Conservation (phyloP, 2,888 invertebrate species). For the Leptinotarsa haldemani region DNA sequence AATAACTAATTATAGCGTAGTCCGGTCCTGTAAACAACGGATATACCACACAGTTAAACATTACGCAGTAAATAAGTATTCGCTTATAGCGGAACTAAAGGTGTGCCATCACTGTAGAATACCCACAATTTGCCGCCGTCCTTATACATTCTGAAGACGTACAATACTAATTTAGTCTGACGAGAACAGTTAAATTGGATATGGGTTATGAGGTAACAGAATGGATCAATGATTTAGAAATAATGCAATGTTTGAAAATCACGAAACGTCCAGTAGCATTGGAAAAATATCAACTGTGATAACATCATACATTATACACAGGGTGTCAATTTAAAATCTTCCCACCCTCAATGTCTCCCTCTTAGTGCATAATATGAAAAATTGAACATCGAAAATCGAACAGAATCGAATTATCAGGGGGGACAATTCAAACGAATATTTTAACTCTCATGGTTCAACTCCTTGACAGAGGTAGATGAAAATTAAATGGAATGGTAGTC, state of each 20-base stretch:
- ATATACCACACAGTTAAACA: background rate
- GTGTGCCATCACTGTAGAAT: conserved; percentile 1
- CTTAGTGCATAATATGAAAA: too few relatives aligned
- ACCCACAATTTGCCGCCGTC: background rate
- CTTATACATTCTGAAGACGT: background rate
- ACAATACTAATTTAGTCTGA: conserved; percentile 12
- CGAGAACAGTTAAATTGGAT: conserved; percentile 6
- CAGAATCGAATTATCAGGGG: too few relatives aligned
- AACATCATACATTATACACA: too few relatives aligned
- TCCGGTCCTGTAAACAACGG: background rate
- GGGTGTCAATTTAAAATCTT: too few relatives aligned
- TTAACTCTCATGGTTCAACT: too few relatives aligned
- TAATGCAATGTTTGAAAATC: too few relatives aligned
- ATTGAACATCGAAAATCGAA: too few relatives aligned
- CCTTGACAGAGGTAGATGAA: too few relatives aligned
- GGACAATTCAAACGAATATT: too few relatives aligned
- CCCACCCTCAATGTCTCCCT: too few relatives aligned
- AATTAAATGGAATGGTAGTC: too few relatives aligned
- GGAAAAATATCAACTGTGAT: background rate
- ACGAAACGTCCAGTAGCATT: background rate
- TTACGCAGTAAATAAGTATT: background rate
- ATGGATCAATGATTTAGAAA: background rate
- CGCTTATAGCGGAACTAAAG: conserved; percentile 7
- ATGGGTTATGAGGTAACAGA: conserved; percentile 11
- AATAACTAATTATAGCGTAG: too few relatives aligned